Evolutionary conservation across 1,140 invertebrate genomes (phyloP), one percentile per base, ranked within the genome.

Genomic region (Heliothis virescens): DNA sequence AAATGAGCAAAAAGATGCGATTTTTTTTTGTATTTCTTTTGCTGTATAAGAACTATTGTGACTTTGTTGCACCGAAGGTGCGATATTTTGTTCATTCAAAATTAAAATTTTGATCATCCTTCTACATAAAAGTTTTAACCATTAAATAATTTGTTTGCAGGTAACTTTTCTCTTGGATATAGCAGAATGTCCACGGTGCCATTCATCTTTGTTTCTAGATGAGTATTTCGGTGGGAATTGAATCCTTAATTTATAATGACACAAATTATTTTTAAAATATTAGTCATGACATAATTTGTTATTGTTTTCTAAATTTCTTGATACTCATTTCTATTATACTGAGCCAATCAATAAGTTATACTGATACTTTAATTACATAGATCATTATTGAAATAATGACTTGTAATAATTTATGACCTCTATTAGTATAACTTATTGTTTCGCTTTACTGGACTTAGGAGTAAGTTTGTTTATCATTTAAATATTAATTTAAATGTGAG

Each of bases 101-200:
- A n/a, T n/a, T n/a, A n/a, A n/a, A n/a, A n/a, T n/a, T n/a, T n/a
- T n/a, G n/a, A n/a, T n/a, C n/a, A n/a, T n/a, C n/a, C n/a, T n/a
- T n/a, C n/a, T n/a, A n/a, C n/a, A n/a, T n/a, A n/a, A n/a, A 41
- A 41, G 34, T 5, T 41, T 41, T 41, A 41, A 41, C 1, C 7
- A 50, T 65, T 9, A 4, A 21, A 21, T 65, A 4, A 21, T 79
- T 81, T 77, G 12, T 26, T 90, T 88, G 55, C 89, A 94, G 92
- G 90, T 93, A 15, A 91, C 88, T 57, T 94, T 92, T 74, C 80
- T 94, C 16, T 59, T 91, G 69, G 92, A 94, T 73, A 90, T 94
- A 55, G 79, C 87, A 0, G 90, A 92, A 67, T 94, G 92, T 67
- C 90, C 90, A 2, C 86, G 90, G 1, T 94, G 92, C 83, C 91